phyloP scores from a whole-genome alignment of 2,113 vertebrate species.

The Tamias sibiricus region DNA sequence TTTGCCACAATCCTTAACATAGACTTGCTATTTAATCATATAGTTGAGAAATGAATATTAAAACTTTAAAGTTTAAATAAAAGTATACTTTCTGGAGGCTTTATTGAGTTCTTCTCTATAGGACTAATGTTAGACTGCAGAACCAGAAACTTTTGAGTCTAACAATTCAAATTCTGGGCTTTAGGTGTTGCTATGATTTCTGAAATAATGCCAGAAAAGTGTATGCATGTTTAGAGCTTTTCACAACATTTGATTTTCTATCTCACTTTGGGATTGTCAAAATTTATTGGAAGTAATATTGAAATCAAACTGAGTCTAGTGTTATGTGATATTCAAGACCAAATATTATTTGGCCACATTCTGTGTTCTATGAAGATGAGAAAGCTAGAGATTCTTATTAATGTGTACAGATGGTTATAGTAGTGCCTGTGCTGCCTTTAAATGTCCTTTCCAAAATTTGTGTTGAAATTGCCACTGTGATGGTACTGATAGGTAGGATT shows the following conservation, averaged over 20 bases:
- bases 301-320: not conserved
- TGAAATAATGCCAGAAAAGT: not conserved
- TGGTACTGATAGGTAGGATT: not conserved
- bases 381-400: not conserved
- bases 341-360: not conserved
- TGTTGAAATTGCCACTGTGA: not conserved
- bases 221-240: not conserved
- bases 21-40: not conserved
- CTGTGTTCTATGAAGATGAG: not conserved
- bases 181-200: not conserved
- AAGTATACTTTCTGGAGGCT: not conserved
- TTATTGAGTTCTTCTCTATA: not conserved
- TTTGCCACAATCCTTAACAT: not conserved
- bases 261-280: not conserved
- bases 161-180: not conserved
- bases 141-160: not conserved
- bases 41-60: not conserved
- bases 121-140: not conserved
- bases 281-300: not conserved
- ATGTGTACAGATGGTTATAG: not conserved
- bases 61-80: slow-evolving; percentile 3
- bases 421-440: not conserved
- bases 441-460: not conserved
- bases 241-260: not conserved
- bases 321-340: not conserved